Conservation (phyloP, 2,797 vertebrate species). For the Valencia hispanica region DNA sequence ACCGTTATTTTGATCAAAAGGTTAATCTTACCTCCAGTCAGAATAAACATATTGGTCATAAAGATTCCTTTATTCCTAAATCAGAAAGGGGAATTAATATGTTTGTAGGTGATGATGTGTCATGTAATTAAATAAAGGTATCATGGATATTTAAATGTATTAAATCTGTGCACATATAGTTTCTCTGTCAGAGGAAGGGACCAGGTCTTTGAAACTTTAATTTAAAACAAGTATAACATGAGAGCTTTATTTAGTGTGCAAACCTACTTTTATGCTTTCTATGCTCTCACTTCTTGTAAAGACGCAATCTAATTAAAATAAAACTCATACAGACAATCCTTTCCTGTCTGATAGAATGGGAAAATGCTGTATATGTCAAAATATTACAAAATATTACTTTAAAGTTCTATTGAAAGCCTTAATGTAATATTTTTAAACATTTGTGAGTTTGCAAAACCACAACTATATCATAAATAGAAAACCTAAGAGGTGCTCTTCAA, state of each 20-base stretch:
- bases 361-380: background rate
- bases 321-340: background rate
- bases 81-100: background rate
- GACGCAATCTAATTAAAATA: background rate
- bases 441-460: background rate
- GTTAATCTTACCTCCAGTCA: background rate
- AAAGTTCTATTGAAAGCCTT: background rate
- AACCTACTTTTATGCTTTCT: background rate
- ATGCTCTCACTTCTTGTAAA: background rate
- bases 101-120: background rate
- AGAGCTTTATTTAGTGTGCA: background rate
- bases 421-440: background rate
- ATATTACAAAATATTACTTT: background rate
- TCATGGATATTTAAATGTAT: background rate
- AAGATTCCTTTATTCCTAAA: background rate
- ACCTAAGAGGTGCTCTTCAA: background rate
- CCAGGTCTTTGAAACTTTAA: background rate
- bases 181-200: background rate
- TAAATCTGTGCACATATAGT: background rate
- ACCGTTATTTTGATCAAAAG: background rate
- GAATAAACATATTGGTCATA: background rate
- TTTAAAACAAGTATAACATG: too few species aligned
- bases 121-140: background rate
- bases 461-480: background rate
- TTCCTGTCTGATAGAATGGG: background rate